Base-by-base conservation (phyloP, 2,113 vertebrate species). In the Calypte anna region DNA sequence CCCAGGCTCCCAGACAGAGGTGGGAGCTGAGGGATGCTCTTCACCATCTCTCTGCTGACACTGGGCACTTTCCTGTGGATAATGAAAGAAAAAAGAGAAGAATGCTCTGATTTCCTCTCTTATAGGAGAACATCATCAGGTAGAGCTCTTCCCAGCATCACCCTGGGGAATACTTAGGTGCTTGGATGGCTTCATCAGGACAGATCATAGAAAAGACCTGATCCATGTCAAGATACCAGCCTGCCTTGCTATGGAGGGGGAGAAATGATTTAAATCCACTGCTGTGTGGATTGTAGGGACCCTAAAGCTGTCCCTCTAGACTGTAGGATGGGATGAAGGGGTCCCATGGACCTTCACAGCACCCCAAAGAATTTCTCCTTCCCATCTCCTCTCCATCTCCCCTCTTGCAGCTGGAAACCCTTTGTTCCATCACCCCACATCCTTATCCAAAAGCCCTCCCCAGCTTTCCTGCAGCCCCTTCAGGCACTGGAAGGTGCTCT, bases 311-410 rank as follows among this genome's bases (percentile, higher is more conserved):
- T 7, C 30, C 36, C 51, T 53, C 7, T 7, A 46, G 61, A 38
- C 6, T 46, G 16, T 5, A 75, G 15, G 0, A 1, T 30, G 59
- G 33, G 3, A 9, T 53, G 62, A 75, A 74, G 44, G 44, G 5
- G 31, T 59, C 51, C 19, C 20, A 5, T 2, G 44, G 40, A 40
- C 36, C 40, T 0, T 0, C 30, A 33, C n/a, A 50, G 22, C 48
- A 50, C 48, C 22, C 22, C 10, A 50, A 50, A 23, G 9, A 23
- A 50, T 50, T 50, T 50, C 21, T 23, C 12, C 48, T 10, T 50
- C 4, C 10, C 4, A 23, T 50, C 48, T 23, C 48, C 20, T 11
- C 48, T 50, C 9, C 20, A 23, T 50, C 48, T 23, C 48, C 21
- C 21, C 22, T 50, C 48, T 23, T 22, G 9, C 48, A 50, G 21